Evolutionary conservation across 2,888 invertebrate genomes (phyloP), one percentile per base, ranked within the genome.

Genomic region (Zeuzera pyrina): DNA sequence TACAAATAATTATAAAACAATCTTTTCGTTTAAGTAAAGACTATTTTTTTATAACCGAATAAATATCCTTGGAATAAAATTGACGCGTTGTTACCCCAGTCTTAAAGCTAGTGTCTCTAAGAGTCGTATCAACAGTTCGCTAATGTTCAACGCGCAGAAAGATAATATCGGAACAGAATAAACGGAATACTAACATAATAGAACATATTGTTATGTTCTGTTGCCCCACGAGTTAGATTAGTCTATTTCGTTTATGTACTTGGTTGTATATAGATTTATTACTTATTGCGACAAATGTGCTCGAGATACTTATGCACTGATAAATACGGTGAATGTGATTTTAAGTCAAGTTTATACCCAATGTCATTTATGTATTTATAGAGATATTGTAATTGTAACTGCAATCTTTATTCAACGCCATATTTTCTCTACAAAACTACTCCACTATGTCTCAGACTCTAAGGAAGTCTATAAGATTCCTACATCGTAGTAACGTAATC

Each of bases 121-220:
- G 49, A 57, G 49, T 56, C 46, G 54, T 60, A 67, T 64, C 61
- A 60, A 52, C 60, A 53, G 57, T 58, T 57, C 57, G 55, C 57
- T 42, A 57, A 53, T 60, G 69, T 58, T 65, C 66, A 70, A 49
- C 65, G 57, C 59, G 60, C 56, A 62, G 67, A 72, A 72, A 79
- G 79, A 79, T 77, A 73, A 58, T 57, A 76, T 79, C 77, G 42
- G 35, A 35, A 42, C 38, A 49, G 42, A 43, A n/a, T n/a, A n/a
- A n/a, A n/a, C n/a, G n/a, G n/a, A n/a, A n/a, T 40, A 54, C 54
- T 59, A 62, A 70, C 72, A 74, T 68, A 72, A 73, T n/a, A n/a
- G n/a, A n/a, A n/a, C n/a, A n/a, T n/a, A n/a, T n/a, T 70, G 70
- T 54, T 62, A 46, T 54, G 50, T 54, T 63, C n/a, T n/a, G 65